Evolutionary conservation across 2,113 vertebrate genomes (phyloP), one percentile per base, ranked within the genome.

Genomic region (Mobula birostris): DNA sequence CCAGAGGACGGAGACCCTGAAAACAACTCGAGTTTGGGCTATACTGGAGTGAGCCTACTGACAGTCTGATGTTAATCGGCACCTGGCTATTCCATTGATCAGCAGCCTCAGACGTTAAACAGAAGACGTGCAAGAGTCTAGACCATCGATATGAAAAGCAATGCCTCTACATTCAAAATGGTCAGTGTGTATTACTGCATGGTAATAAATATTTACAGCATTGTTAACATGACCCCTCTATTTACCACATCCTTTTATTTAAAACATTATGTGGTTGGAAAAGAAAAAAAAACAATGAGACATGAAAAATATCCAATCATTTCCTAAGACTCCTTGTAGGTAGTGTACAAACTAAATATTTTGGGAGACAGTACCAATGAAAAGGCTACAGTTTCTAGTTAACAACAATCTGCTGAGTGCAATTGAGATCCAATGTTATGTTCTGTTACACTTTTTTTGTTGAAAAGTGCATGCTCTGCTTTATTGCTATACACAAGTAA

Each of bases 361-460:
- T 24, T 24, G 24, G 17, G 40, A 48, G 19, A 27, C 70, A 56
- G 3, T 14, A 74, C 19, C 36, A 48, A 72, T n/a, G 63, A 27
- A 92, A 92, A 92, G 19, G 90, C 68, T 92, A 92, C n/a, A 11
- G 7, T 93, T 74, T 93, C 36, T 29, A 14, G 74, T 74, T 93
- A 40, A 11, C 91, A 93, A 56, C 68, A 40, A 27, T 48, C 36
- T 5, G 4, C 36, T 48, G 32, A 40, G 21, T 72, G 32, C 40
- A 21, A 32, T 92, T 40, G 36, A 40, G 12, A n/a, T 88, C 0
- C 48, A 48, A 48, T 48, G 48, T 48, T 48, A 32, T 88, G 90
- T 27, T 40, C 36, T 48, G 9, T 11, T 0, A 74, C 17, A 74
- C 24, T 0, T 21, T 74, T 93, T 68, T 40, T 14, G 68, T 74